Percentiles rank a stretch among this genome's conserved stretches.
These are phyloP conservation scores for Rhynchonycteris naso DNA, from an alignment of 2,797 vertebrate genomes.

Conservation along the genomic window DNA sequence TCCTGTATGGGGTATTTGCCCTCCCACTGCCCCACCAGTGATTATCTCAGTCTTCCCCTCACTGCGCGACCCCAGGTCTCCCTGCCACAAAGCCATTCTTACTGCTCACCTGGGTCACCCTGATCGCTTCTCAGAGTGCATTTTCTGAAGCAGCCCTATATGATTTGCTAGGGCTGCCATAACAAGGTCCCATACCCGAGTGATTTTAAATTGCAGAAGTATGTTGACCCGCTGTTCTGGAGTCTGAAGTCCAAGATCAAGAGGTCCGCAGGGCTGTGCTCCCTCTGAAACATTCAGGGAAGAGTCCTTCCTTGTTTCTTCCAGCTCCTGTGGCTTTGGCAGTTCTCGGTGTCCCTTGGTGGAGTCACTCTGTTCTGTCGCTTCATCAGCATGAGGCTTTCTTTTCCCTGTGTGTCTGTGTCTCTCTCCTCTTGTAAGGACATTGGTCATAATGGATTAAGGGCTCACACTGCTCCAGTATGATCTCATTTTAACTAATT, in stretches of 20 bases:
- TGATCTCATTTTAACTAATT: not conserved
- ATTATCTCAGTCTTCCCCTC: not conserved
- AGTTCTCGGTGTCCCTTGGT: rapidly evolving
- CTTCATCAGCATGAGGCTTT: rapidly evolving
- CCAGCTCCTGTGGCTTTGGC: rapidly evolving
- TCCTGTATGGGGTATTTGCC: too few relatives aligned
- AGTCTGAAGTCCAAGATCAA: too few relatives aligned
- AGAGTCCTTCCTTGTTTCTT: not conserved
- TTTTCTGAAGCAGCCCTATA: not conserved
- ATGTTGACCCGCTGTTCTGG: not conserved
- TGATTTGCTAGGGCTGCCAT: not conserved
- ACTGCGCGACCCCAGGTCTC: too few relatives aligned
- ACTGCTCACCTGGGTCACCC: not conserved
- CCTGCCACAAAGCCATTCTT: not conserved
- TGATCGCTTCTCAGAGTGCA: not conserved
- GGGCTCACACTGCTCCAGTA: not conserved
- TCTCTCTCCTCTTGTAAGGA: not conserved
- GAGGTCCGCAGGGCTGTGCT: not conserved
- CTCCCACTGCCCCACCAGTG: not conserved
- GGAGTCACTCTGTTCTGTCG: rapidly evolving
- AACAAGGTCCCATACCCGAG: not conserved
- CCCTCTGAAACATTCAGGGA: too few relatives aligned
- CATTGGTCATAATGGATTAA: not conserved
- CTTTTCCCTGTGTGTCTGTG: not conserved
- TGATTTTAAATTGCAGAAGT: not conserved